Percentiles rank a stretch among this genome's conserved stretches.
Conservation (phyloP, 2,888 invertebrate genomes). For the Orthosia gracilis region DNA sequence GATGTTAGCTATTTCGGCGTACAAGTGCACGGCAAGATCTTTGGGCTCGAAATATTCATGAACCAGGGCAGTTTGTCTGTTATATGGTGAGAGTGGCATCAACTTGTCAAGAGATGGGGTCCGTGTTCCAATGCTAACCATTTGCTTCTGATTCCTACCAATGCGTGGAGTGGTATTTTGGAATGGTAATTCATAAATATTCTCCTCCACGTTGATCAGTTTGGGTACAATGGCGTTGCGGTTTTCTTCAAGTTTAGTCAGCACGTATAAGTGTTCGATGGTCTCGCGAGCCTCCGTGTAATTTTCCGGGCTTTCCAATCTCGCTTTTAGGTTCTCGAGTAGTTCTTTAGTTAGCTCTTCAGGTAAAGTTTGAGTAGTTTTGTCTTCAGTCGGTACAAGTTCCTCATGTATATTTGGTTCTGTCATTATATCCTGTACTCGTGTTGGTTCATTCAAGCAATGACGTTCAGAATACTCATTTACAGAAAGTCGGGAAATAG, state of each 20-base stretch:
- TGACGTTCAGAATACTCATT: conserved; percentile 92
- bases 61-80: conserved; percentile 83
- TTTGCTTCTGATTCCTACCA: conserved; percentile 84
- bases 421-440: conserved; percentile 84
- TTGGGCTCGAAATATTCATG: conserved; percentile 90
- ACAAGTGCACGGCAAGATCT: conserved; percentile 91
- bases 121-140: conserved; percentile 91
- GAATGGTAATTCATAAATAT: conserved; percentile 92
- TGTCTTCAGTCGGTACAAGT: conserved; percentile 88
- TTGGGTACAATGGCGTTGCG: conserved; percentile 88
- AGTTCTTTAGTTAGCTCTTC: conserved; percentile 95
- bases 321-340: conserved; percentile 92
- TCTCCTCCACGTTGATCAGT: conserved; percentile 82
- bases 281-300: conserved; percentile 94
- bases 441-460: conserved; percentile 89
- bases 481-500: conserved; percentile 91
- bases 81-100: conserved; percentile 87
- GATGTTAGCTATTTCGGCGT: conserved; percentile 91
- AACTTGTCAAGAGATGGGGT: conserved; percentile 92
- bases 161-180: conserved; percentile 84
- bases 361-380: conserved; percentile 93
- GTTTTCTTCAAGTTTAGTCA: conserved; percentile 93
- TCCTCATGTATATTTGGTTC: conserved; percentile 80
- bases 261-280: conserved; percentile 94
- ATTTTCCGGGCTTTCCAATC: conserved; percentile 93